Conservation (phyloP, 2,113 vertebrate genomes). For the Cranoglanis bouderius region DNA sequence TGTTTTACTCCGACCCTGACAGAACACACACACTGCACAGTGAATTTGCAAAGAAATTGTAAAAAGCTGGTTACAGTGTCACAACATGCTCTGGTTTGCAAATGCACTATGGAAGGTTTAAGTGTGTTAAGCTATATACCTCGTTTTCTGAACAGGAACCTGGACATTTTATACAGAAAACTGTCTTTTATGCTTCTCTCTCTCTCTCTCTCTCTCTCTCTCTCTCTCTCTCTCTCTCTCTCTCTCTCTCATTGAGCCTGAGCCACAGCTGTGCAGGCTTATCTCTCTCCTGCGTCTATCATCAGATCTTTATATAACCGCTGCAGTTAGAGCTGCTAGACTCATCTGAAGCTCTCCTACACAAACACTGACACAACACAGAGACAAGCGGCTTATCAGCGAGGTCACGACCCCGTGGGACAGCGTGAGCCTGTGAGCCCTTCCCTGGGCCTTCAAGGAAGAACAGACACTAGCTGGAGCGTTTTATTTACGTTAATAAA, state of each 20-base stretch:
- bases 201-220: too few relatives aligned
- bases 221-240: too few relatives aligned
- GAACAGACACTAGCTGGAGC: background rate
- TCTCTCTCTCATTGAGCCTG: too few relatives aligned
- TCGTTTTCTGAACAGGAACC: background rate
- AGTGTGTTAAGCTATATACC: too few relatives aligned
- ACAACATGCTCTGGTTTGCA: background rate
- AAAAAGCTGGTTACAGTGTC: background rate
- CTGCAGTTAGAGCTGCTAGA: background rate
- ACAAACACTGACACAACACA: slow-evolving; percentile 5
- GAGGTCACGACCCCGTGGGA: background rate
- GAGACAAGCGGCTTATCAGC: background rate
- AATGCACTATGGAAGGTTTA: background rate
- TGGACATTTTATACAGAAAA: background rate
- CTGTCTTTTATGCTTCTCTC: too few relatives aligned
- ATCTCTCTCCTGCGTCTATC: background rate
- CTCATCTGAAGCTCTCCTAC: background rate
- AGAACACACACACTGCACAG: background rate
- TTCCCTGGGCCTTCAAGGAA: background rate
- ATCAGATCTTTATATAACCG: background rate
- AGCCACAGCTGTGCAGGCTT: background rate
- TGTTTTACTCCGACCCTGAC: background rate
- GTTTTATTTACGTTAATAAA: background rate
- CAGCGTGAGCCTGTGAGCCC: background rate
- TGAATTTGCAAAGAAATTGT: background rate